Conservation (phyloP, 30 jellyfish, hydroid and myxozoan genomes). For the Chrysaora quinquecirrha region DNA sequence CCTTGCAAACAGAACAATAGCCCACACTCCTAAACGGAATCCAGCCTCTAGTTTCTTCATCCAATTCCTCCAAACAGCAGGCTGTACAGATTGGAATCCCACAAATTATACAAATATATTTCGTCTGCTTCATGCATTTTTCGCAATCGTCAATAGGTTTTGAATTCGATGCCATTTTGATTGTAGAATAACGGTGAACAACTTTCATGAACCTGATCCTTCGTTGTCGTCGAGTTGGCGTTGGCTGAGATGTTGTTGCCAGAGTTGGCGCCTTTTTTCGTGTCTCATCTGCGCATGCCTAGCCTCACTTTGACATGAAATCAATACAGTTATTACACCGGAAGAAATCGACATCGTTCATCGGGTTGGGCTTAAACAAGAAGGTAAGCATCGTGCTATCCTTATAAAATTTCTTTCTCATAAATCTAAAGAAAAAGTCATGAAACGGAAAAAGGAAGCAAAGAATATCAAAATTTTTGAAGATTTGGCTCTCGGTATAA, state of each 20-base stretch:
- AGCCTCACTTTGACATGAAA: constrained; percentile 56
- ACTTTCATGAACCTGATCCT: constrained; percentile 15
- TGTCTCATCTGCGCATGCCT: constrained; percentile 60
- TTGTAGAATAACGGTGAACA: constrained; percentile 3
- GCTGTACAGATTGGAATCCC: constrained; percentile 62
- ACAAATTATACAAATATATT: constrained; percentile 47
- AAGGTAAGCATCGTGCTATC: too few species aligned
- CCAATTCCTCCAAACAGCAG: constrained; percentile 53
- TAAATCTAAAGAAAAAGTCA: too few species aligned
- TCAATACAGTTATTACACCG: too few species aligned
- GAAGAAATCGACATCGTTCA: too few species aligned
- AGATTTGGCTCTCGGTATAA: too few species aligned
- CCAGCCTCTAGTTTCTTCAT: constrained; percentile 62
- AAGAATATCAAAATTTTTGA: too few species aligned
- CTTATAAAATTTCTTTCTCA: too few species aligned
- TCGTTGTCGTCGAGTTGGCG: constrained; percentile 11
- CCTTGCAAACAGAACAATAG: constrained; percentile 58
- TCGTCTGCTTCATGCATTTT: constrained; percentile 46
- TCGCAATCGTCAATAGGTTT: constrained; percentile 43
- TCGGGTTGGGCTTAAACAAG: too few species aligned
- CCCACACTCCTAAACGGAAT: constrained; percentile 51
- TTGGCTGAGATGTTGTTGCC: background rate
- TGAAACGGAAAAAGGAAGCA: too few species aligned
- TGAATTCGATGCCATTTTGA: constrained; percentile 49
- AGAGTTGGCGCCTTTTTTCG: constrained; percentile 49